Conservation (phyloP, 1,140 invertebrate genomes). For the Archegozetes longisetosus region DNA sequence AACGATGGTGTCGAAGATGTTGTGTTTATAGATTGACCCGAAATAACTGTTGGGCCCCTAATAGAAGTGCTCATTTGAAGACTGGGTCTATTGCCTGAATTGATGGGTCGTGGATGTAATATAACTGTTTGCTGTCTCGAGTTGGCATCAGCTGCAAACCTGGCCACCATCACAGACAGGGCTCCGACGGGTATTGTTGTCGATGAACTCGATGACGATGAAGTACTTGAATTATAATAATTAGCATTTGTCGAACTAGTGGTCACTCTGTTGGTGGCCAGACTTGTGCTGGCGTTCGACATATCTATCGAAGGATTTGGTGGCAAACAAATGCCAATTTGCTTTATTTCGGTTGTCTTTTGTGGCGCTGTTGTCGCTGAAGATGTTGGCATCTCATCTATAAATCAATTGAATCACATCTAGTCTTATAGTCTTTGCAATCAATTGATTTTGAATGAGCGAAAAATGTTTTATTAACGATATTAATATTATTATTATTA, state of each 20-base stretch:
- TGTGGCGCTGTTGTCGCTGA: neutral
- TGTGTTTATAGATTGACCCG: neutral
- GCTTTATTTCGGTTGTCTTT: conserved; percentile 3
- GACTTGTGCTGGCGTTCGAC: neutral
- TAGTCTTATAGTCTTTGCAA: too few relatives aligned
- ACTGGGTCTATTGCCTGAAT: neutral
- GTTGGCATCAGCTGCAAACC: neutral
- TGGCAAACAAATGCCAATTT: conserved; percentile 4
- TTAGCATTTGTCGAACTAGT: neutral
- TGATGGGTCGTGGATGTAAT: conserved; percentile 3
- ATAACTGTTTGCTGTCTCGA: conserved; percentile 11
- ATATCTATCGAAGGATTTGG: neutral
- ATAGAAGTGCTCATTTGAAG: neutral
- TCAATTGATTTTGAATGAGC: too few relatives aligned
- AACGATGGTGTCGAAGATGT: neutral
- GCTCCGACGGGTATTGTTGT: neutral
- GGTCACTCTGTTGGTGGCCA: neutral
- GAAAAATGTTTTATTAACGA: too few relatives aligned
- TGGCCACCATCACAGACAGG: conserved; percentile 6
- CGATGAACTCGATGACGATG: neutral
- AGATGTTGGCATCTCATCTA: neutral
- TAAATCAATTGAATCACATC: neutral
- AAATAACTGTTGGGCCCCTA: neutral
- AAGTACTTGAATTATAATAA: neutral
- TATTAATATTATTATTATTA: too few relatives aligned